These are phyloP conservation scores for Rhagonycha lutea DNA, from an alignment of 2,888 invertebrate genomes.

Conservation along the genomic window DNA sequence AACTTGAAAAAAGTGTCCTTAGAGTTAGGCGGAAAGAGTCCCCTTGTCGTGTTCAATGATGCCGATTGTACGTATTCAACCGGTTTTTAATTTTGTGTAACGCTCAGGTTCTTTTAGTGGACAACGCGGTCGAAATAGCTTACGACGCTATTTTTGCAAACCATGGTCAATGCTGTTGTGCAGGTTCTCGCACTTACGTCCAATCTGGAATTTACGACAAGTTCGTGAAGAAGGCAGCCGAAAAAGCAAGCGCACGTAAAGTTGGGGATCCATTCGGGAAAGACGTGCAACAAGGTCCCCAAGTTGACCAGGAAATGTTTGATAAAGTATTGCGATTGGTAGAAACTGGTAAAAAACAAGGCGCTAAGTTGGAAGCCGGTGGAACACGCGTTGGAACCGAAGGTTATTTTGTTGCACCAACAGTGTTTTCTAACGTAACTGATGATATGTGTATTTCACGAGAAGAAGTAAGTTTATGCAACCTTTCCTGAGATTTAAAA, in stretches of 20 bases:
- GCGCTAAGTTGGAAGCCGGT: constrained; percentile 78
- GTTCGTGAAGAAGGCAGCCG: constrained; percentile 76
- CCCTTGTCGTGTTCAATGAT: constrained; percentile 82
- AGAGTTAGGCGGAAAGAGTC: constrained; percentile 90
- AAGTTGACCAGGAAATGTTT: constrained; percentile 76
- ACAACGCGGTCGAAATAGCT: constrained; percentile 65
- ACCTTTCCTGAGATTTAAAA: not conserved
- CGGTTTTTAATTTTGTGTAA: not conserved
- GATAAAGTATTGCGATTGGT: constrained; percentile 76
- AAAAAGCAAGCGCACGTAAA: constrained; percentile 68
- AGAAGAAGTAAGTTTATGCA: constrained; percentile 66
- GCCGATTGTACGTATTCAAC: constrained; percentile 70
- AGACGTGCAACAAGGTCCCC: constrained; percentile 78
- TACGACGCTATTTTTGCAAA: constrained; percentile 72
- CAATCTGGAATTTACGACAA: constrained; percentile 85
- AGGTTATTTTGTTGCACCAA: constrained; percentile 79
- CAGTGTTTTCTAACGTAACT: constrained; percentile 77
- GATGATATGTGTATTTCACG: constrained; percentile 77
- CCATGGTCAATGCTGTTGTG: constrained; percentile 81
- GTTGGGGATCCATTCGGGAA: constrained; percentile 82
- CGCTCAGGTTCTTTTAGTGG: constrained; percentile 54
- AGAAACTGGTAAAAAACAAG: constrained; percentile 75
- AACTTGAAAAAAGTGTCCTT: constrained; percentile 83
- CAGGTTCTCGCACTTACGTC: constrained; percentile 88
- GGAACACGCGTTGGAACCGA: constrained; percentile 69